Base-by-base conservation (phyloP, 2,113 vertebrate species). In the Triplophysa siluroides region DNA sequence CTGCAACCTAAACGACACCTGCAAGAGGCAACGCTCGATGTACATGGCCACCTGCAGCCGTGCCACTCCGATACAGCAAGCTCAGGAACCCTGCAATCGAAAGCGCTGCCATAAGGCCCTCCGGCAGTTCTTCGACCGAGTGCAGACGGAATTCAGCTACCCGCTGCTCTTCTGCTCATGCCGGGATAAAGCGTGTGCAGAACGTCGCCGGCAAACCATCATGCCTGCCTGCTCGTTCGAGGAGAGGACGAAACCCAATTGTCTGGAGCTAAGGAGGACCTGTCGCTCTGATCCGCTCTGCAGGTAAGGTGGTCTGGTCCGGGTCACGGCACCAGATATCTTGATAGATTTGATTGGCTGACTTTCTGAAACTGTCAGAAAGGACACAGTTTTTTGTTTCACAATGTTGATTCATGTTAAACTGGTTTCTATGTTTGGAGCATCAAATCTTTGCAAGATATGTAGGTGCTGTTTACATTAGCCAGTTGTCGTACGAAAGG, bases 121-220 rank as follows among this genome's bases (percentile, higher is more conserved):
- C 87, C 93, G 97, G 58, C 96, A 95, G 91, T 99, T 99, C 87
- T 98, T 99, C 0, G 97, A 98, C 90, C 94, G 95, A 0, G 95
- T 98, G 38, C 94, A 96, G 78, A 87, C 92, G 24, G 95, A 97
- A 84, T 93, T 96, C 81, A 96, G 94, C 88, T 97, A 96, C 90
- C 95, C 96, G 10, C 92, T 99, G 86, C 95, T 99, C 72, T 99
- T 99, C 93, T 99, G 97, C 92, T 94, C 96, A 26, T 98, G 97
- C 84, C 90, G 89, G 56, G 94, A 98, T 89, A 94, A 93, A 85
- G 96, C 96, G 0, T 99, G 97, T 0, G 97, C 96, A 0, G 96
- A 99, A 90, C 93, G 97, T 33, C 94, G 97, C 11, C 91, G 97
- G 6, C 96, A 96, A 76, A 98, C 97, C 88, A 96, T 97, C 81